phyloP scores from a whole-genome alignment of 2,888 invertebrate species.

The Ophonus ardosiacus region DNA sequence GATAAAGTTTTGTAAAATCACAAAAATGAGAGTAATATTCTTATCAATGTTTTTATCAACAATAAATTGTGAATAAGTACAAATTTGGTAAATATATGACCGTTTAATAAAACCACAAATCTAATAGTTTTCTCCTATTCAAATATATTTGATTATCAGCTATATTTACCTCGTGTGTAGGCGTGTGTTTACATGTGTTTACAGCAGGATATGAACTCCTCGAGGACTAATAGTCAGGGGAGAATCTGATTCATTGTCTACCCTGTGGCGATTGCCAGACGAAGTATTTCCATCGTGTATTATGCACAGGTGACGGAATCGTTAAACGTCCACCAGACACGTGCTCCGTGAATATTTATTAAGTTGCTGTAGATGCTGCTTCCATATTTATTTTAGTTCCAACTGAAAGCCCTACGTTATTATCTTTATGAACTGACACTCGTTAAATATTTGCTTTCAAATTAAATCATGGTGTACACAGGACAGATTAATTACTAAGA shows the following conservation, averaged over 20 bases:
- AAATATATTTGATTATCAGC: no score
- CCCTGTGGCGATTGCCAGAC: conserved; percentile 16
- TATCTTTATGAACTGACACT: conserved; percentile 6
- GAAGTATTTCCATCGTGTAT: conserved; percentile 21
- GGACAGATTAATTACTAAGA: background rate
- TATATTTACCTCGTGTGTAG: no score
- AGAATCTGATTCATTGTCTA: background rate
- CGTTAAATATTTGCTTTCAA: background rate
- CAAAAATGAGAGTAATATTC: no score
- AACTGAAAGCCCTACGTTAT: background rate
- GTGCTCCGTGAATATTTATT: conserved; percentile 32
- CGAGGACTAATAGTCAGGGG: background rate
- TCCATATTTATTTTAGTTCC: conserved; percentile 24
- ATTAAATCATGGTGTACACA: background rate
- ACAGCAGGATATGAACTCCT: background rate
- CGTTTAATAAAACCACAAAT: no score
- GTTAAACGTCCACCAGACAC: conserved; percentile 25
- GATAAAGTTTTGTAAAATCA: no score
- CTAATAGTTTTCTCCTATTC: no score
- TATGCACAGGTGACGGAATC: conserved; percentile 39
- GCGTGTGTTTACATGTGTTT: background rate
- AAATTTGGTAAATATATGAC: no score
- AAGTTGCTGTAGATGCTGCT: conserved; percentile 2
- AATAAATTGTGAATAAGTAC: no score
- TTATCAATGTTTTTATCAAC: no score